Evolutionary conservation across 2,888 invertebrate genomes (phyloP).

Genomic region (Orthosia gracilis): DNA sequence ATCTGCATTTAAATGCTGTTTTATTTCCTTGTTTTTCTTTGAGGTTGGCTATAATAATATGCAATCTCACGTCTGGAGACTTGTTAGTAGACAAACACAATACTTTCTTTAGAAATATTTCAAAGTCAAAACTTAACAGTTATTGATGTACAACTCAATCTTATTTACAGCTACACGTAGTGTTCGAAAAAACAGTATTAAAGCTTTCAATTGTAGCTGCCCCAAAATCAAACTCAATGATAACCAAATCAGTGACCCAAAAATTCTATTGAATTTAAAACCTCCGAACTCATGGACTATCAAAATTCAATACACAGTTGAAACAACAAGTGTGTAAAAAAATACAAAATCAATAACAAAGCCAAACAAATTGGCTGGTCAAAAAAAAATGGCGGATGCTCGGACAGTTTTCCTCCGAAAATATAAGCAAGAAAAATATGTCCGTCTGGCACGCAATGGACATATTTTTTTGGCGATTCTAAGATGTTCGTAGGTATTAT

Average conservation of each 20-base stretch:
- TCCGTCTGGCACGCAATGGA: conserved; percentile 40
- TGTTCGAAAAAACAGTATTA: neutral
- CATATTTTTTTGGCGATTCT: conserved; percentile 48
- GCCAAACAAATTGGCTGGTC: conserved; percentile 62
- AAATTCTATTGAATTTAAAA: conserved; percentile 6
- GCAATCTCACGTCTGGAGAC: too few species aligned
- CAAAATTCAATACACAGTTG: conserved; percentile 37
- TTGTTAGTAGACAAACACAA: too few species aligned
- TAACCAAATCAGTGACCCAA: neutral
- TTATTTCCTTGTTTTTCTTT: too few species aligned
- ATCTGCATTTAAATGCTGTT: too few species aligned
- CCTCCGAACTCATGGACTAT: conserved; percentile 9
- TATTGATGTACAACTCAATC: neutral
- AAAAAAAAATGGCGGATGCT: conserved; percentile 53
- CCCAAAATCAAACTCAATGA: neutral
- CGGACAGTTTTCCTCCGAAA: conserved; percentile 44
- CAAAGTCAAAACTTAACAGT: too few species aligned
- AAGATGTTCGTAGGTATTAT: conserved; percentile 41
- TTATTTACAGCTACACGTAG: too few species aligned
- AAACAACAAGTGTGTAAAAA: conserved; percentile 44
- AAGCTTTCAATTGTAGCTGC: neutral
- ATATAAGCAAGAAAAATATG: conserved; percentile 51
- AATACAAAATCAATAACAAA: conserved; percentile 45
- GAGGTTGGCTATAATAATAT: too few species aligned
- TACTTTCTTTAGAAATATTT: too few species aligned